Percentiles rank a stretch among this genome's conserved stretches.
These are phyloP conservation scores for Aldabrachelys gigantea DNA, from an alignment of 2,113 vertebrate genomes.

Conservation along the genomic window DNA sequence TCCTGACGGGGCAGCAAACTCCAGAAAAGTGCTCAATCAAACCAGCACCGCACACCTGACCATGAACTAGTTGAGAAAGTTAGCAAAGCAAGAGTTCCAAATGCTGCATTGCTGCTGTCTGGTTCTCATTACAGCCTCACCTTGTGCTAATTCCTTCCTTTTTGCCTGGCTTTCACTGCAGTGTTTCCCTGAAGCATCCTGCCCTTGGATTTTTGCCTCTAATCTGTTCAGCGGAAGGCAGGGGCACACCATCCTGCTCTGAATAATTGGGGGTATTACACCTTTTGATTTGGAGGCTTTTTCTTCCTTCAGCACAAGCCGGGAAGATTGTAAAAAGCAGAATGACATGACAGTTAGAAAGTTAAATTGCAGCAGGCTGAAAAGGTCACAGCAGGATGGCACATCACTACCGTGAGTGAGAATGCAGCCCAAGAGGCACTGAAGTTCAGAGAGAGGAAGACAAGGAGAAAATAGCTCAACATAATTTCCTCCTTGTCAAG, in stretches of 20 bases:
- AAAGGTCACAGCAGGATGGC: neutral
- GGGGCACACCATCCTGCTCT: neutral
- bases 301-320: neutral
- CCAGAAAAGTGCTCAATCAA: neutral
- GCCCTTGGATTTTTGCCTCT: neutral
- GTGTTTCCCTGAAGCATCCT: neutral
- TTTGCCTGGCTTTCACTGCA: neutral
- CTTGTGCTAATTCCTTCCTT: neutral
- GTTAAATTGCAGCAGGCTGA: neutral
- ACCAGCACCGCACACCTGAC: rapidly evolving
- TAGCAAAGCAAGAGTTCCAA: rapidly evolving
- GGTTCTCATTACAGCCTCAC: rapidly evolving
- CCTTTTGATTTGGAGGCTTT: neutral
- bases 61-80: neutral
- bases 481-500: neutral
- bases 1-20: rapidly evolving
- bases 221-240: neutral
- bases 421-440: neutral
- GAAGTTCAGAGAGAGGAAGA: neutral
- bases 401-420: rapidly evolving
- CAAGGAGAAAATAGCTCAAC: neutral
- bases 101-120: neutral
- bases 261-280: neutral
- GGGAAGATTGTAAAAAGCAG: neutral
- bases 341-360: neutral